Conservation (phyloP, 2,797 vertebrate species). For the Odontamblyopus lacepedii region DNA sequence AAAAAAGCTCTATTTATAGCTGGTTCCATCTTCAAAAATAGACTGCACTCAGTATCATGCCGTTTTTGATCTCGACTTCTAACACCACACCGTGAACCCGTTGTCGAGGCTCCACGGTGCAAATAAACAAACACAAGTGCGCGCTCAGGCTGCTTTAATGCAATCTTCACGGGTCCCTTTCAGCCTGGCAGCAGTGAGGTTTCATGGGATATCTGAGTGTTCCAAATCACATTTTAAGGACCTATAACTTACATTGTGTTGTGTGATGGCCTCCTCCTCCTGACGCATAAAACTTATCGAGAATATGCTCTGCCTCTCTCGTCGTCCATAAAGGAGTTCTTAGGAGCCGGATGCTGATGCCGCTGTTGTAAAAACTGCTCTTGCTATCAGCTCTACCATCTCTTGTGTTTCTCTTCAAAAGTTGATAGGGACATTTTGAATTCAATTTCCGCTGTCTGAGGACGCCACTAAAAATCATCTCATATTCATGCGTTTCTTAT, state of each 20-base stretch:
- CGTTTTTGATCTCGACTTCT: not conserved
- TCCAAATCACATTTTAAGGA: slow-evolving; percentile 1
- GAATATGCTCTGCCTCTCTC: not conserved
- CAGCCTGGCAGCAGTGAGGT: not conserved
- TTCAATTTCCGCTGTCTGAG: slow-evolving; percentile 20
- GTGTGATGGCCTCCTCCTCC: not conserved
- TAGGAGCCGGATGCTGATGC: slow-evolving; percentile 3
- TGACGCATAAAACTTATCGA: not conserved
- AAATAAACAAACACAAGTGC: not conserved
- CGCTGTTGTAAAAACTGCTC: slow-evolving; percentile 5
- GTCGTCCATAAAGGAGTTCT: slow-evolving; percentile 18
- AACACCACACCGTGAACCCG: not conserved
- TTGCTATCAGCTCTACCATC: slow-evolving; percentile 12
- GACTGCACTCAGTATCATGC: no score
- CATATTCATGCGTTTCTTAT: slow-evolving; percentile 31
- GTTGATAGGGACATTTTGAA: slow-evolving; percentile 24
- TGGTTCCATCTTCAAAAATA: no score
- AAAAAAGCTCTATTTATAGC: no score
- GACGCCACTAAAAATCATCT: slow-evolving; percentile 25
- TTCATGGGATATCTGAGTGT: slow-evolving; percentile 6
- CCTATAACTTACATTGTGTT: slow-evolving; percentile 7
- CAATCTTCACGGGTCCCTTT: not conserved
- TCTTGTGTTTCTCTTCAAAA: slow-evolving; percentile 21
- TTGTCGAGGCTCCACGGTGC: not conserved
- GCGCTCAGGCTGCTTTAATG: slow-evolving; percentile 3